Base-by-base conservation (phyloP, 2,888 invertebrate species). In the Epinotia ramella region DNA sequence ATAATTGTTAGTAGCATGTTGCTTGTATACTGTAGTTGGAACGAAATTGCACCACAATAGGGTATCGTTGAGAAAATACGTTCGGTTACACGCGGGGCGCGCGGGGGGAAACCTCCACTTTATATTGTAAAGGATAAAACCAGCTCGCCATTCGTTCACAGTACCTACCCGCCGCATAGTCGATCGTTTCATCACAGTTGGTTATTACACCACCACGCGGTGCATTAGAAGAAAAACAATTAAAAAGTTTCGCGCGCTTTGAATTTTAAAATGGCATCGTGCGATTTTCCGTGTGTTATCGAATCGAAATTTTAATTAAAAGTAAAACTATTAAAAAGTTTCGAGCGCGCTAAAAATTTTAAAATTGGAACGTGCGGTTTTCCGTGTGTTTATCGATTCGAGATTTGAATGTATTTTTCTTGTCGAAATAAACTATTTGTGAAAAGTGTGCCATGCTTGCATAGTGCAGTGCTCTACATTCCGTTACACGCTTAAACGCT, bases 91-190 rank as follows among this genome's bases (percentile, higher is more conserved):
- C 81, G 80, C 76, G 80, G 73, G 82, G 74, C 40, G 59, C 57
- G 87, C 83, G 89, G 89, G 89, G 90, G 87, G 84, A 82, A 86
- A 85, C 81, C 81, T 79, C 82, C 80, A 83, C 83, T 87, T 89
- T 89, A 91, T 88, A 90, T 84, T 86, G 84, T 86, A 86, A 86
- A 82, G 84, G 86, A 83, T 79, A 80, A 84, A 79, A 82, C 77
- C 79, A 77, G 75, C 81, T 78, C 84, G 87, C 80, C 90, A 91
- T 83, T 91, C 88, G 86, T 80, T 84, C 80, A 84, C 73, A 85
- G 81, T 80, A 86, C 24, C 24, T 28, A 28, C 86, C 82, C 81
- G 80, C 71, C 79, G 83, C 85, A 81, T 80, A 81, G 80, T 76
- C 73, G 76, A 72, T 76, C 64, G 79, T 76, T 69, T 76, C 44